Base-by-base conservation (phyloP, 2,797 vertebrate species). In the Leontocebus nigricollis region DNA sequence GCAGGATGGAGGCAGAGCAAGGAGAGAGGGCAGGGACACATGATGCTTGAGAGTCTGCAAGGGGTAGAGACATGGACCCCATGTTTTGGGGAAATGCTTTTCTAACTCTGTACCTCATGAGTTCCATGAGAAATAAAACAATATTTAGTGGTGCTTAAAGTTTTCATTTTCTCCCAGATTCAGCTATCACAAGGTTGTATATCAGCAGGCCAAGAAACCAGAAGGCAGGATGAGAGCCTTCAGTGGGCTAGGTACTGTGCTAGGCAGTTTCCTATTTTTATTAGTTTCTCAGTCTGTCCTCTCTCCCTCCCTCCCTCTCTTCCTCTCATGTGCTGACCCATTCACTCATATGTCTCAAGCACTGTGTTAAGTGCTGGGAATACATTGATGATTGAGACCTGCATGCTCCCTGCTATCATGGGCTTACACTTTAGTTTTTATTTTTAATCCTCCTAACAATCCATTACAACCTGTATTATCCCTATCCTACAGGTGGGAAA, bases 251-350 rank as follows among this genome's bases (percentile, higher is more conserved):
- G 55, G 57, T 30, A 7, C n/a, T 64, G 36, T 46, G 41, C 14
- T 9, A 17, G 92, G 39, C 46, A 55, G n/a, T 15, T n/a, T 79
- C 61, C 17, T 41, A 39, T 24, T 55, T 26, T 39, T 20, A 19
- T 14, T 44, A 5, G 27, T 55, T 39, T 33, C 6, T 30, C 19
- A 19, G 3, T 10, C 41, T 46, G 13, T 59, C 5, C 33, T 9
- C 5, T 3, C 39, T 41, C 36, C 9, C 6, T 84, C 67, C 46
- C 2, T 27, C 24, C 33, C 22, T 46, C 3, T 13, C 27, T 50
- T 30, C 46, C 15, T 9, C 2, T 10, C 4, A 11, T 4, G 7
- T 7, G 15, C 13, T 4, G 33, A 19, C 12, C 7, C 20, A 2
- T 17, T 50, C 30, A 36, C 22, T 26, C 73, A 13, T 44, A 67